phyloP scores from a whole-genome alignment of 2,888 invertebrate genomes.

The Antheraea assamensis region DNA sequence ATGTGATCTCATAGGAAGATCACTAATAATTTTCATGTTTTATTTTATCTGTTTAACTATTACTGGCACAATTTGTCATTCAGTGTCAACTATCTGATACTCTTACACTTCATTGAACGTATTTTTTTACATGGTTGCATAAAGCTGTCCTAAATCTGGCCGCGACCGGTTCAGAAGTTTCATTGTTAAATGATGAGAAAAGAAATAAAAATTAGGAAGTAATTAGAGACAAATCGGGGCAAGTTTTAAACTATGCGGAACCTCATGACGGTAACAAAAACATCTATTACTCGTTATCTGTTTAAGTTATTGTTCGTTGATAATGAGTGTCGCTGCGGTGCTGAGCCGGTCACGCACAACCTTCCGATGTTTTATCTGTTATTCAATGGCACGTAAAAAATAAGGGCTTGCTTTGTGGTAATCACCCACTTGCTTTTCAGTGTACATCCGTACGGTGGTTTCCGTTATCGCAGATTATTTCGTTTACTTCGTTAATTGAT shows the following conservation, averaged over 20 bases:
- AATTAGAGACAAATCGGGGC: background rate
- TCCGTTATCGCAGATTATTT: background rate
- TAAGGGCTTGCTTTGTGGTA: background rate
- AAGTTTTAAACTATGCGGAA: background rate
- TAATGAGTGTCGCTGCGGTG: background rate
- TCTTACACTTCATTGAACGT: too few species aligned
- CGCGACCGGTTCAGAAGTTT: too few species aligned
- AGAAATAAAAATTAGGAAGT: background rate
- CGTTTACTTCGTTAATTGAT: background rate
- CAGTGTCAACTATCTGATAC: too few species aligned
- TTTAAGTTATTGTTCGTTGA: background rate
- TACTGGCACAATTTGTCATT: too few species aligned
- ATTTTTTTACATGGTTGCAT: too few species aligned
- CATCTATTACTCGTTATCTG: background rate
- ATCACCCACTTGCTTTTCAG: background rate
- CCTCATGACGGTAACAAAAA: background rate
- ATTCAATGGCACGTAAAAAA: background rate
- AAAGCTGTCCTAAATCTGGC: too few species aligned
- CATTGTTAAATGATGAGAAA: background rate
- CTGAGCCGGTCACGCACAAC: background rate
- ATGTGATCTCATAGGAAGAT: too few species aligned
- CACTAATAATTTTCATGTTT: too few species aligned
- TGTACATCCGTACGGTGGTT: background rate
- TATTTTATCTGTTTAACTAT: too few species aligned
- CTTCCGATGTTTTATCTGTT: background rate